Base-by-base conservation (phyloP, 2,797 vertebrate species). In the Sternarchorhynchus goeldii region DNA sequence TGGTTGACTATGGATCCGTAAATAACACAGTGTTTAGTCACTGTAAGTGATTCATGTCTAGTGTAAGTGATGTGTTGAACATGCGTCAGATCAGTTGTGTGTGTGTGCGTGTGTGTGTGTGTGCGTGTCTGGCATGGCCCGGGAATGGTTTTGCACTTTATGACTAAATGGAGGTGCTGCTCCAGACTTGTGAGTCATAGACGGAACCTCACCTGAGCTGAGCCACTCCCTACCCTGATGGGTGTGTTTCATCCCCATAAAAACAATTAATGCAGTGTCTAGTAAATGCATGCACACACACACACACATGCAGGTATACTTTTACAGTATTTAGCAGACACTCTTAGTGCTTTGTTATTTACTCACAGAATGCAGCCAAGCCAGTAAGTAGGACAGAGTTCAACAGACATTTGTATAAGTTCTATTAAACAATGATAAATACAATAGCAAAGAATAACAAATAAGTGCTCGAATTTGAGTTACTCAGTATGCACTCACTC, bases 221-320 rank as follows among this genome's bases (percentile, higher is more conserved):
- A 57, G 21, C 63, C 58, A 50, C 53, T 80, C 73, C 78, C 67
- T 59, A 70, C 78, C 72, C 72, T 75, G 16, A 57, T 21, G 14
- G 64, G n/a, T 77, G 73, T 71, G 62, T 59, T 29, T 36, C 73
- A 60, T 79, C 83, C 60, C 68, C 68, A 56, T 60, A 59, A 81
- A 87, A 87, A 86, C 76, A 76, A 81, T 82, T 81, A 84, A 66
- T 76, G 75, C 76, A 72, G 78, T 58, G 74, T 20, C 76, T 75
- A 83, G 36, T 25, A 25, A 25, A 25, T 25, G 25, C 25, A 25
- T 25, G 25, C 25, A 68, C 78, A 75, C 78, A 69, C 72, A 39
- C 41, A 68, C 60, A 74, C 31, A 82, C 32, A 31, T 29, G 59
- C 59, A 20, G 2, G 39, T 59, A 75, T 65, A 75, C 72, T 70